Conservation (phyloP, 2,113 vertebrate genomes). For the Leiothrix lutea region DNA sequence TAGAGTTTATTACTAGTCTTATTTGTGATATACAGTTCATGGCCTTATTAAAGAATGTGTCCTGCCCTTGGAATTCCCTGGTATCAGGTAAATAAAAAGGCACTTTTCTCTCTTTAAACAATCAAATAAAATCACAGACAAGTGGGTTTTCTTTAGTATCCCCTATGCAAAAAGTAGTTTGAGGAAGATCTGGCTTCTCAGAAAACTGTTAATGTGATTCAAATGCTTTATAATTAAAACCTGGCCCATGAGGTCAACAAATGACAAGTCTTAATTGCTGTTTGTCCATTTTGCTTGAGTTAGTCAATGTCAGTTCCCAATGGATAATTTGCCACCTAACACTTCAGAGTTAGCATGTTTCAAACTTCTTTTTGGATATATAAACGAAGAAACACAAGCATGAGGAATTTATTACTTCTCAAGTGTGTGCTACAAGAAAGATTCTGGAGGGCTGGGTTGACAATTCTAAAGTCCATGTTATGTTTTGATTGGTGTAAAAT, state of each 20-base stretch:
- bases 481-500: not conserved
- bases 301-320: not conserved
- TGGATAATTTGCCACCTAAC: not conserved
- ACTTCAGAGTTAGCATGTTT: not conserved
- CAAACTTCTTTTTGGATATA: not conserved
- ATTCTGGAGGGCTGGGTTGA: not conserved
- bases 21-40: conserved; percentile 49
- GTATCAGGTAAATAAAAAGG: not conserved
- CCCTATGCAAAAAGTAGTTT: not conserved
- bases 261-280: not conserved
- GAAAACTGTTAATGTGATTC: not conserved
- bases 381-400: not conserved
- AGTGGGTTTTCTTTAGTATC: not conserved
- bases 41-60: conserved; percentile 53
- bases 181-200: not conserved
- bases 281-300: not conserved
- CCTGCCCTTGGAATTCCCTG: conserved; percentile 41
- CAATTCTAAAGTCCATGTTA: not conserved
- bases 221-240: not conserved
- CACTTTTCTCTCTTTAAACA: not conserved
- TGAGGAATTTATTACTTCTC: not conserved
- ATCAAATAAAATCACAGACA: not conserved
- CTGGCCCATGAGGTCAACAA: not conserved
- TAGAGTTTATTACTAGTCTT: conserved; percentile 42
- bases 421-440: not conserved